Conservation (phyloP, 2,888 invertebrate genomes). For the Cantharis lateralis region DNA sequence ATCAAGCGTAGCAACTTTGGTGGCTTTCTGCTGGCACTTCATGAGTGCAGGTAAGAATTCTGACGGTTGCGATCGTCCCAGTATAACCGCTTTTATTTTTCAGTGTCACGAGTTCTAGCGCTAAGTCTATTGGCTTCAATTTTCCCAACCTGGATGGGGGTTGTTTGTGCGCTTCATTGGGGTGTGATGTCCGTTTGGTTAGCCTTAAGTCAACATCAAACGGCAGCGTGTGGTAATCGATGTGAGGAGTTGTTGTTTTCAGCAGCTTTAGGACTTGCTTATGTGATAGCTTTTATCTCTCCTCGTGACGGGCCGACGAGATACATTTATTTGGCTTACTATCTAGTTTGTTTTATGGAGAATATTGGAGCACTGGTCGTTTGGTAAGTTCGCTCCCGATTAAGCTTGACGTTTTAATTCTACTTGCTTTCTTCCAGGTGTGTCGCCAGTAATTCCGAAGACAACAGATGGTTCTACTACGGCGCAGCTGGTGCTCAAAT, state of each 20-base stretch:
- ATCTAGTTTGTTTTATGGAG: conserved; percentile 58
- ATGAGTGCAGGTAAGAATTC: conserved; percentile 58
- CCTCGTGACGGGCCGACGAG: conserved; percentile 65
- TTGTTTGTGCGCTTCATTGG: conserved; percentile 60
- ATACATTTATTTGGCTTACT: conserved; percentile 57
- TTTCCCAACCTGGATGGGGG: conserved; percentile 59
- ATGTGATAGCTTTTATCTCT: conserved; percentile 65
- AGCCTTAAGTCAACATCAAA: conserved; percentile 55
- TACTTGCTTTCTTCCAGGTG: conserved; percentile 47
- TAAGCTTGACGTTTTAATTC: neutral
- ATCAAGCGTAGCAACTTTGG: conserved; percentile 56
- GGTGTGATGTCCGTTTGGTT: conserved; percentile 63
- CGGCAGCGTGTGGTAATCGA: conserved; percentile 55
- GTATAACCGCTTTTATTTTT: conserved; percentile 34
- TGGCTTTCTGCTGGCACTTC: conserved; percentile 64
- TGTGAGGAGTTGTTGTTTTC: conserved; percentile 58
- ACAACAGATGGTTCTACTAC: conserved; percentile 53
- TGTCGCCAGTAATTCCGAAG: conserved; percentile 53
- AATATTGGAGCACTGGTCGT: conserved; percentile 57
- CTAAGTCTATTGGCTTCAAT: conserved; percentile 62
- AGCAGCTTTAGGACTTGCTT: conserved; percentile 62
- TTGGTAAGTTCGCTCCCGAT: conserved; percentile 49
- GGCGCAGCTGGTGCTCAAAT: conserved; percentile 55
- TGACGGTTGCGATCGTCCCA: neutral
- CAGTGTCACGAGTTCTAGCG: conserved; percentile 61